Conservation (phyloP, 1,140 invertebrate genomes). For the Lepidurus apus region DNA sequence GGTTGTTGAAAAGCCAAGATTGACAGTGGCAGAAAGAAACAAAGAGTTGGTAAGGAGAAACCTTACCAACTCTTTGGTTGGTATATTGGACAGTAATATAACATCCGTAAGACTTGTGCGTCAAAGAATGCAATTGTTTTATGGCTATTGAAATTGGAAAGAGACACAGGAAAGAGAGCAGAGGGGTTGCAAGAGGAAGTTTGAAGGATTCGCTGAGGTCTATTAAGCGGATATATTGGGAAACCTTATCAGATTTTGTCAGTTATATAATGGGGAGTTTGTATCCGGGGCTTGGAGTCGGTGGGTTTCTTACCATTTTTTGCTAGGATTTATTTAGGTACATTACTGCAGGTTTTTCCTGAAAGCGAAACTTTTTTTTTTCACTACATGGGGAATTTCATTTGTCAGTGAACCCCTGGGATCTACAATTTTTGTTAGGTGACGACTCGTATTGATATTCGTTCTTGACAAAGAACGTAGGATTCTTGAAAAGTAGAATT, state of each 20-base stretch:
- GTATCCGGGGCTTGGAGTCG: background rate
- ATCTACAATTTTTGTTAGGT: too few relatives aligned
- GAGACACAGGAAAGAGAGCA: background rate
- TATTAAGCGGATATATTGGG: background rate
- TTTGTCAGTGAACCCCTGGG: too few relatives aligned
- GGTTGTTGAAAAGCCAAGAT: background rate
- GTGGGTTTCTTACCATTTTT: background rate
- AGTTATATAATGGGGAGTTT: background rate
- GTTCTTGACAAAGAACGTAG: too few relatives aligned
- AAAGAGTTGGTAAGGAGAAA: background rate
- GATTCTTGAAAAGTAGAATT: too few relatives aligned
- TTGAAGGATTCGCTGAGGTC: background rate
- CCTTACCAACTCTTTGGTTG: too few relatives aligned
- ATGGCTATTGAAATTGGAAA: background rate
- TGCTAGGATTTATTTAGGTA: background rate
- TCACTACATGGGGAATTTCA: too few relatives aligned
- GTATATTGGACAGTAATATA: constrained; percentile 3
- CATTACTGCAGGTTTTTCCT: too few relatives aligned
- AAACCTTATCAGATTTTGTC: background rate
- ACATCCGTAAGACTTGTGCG: background rate
- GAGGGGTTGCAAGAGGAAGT: background rate
- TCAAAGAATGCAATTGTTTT: background rate
- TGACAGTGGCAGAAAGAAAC: background rate
- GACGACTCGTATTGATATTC: too few relatives aligned
- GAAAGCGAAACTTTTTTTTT: too few relatives aligned